These are phyloP conservation scores for Nymphalis c-album DNA, from an alignment of 2,888 invertebrate species.

Conservation along the genomic window DNA sequence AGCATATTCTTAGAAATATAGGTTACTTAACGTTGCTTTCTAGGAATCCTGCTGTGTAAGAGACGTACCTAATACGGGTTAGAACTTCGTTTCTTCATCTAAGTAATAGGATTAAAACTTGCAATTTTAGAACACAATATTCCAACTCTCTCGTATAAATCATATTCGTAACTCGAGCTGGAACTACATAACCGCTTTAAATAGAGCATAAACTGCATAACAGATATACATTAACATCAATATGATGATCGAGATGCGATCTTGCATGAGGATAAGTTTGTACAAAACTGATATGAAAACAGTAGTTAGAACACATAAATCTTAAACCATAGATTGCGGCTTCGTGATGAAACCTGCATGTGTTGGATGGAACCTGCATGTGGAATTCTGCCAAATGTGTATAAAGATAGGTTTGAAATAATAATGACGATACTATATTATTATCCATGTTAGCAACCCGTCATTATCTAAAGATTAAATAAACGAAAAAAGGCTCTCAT, in stretches of 20 bases:
- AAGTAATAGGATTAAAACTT: conserved; percentile 3
- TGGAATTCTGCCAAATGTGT: too few species aligned
- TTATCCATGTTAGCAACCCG: too few species aligned
- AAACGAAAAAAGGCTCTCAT: too few species aligned
- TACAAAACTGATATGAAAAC: too few species aligned
- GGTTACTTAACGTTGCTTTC: conserved; percentile 29
- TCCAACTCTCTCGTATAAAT: conserved; percentile 1
- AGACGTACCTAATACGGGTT: conserved; percentile 4
- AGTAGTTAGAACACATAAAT: too few species aligned
- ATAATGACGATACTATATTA: too few species aligned
- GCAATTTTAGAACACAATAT: background rate
- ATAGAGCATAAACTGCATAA: background rate
- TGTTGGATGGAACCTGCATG: too few species aligned
- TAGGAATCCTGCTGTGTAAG: conserved; percentile 19
- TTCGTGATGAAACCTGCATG: too few species aligned
- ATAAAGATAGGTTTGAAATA: too few species aligned
- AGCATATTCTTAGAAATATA: conserved; percentile 28
- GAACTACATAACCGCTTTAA: conserved; percentile 7
- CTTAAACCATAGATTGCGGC: too few species aligned
- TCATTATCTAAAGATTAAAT: too few species aligned
- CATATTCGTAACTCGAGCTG: background rate
- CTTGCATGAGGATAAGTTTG: too few species aligned
- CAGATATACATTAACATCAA: background rate
- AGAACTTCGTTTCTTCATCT: conserved; percentile 18
- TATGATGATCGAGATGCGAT: background rate